Conservation (phyloP, 2,113 vertebrate genomes). For the Zootoca vivipara region DNA sequence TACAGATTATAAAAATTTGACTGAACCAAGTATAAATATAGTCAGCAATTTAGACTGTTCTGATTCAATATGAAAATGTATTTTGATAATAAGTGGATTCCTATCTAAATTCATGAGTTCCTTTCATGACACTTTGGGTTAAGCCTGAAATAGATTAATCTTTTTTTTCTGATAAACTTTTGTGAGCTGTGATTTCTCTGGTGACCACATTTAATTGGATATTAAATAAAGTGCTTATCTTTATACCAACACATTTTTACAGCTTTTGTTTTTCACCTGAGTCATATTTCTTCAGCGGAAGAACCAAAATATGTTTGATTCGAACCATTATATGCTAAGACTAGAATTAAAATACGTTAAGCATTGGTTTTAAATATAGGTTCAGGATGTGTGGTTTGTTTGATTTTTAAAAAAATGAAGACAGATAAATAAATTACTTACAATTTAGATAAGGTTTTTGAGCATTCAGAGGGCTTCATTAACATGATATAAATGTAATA, state of each 20-base stretch:
- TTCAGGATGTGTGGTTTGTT: slow-evolving; percentile 7
- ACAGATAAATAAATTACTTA: slow-evolving; percentile 3
- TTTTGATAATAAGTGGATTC: slow-evolving; percentile 81
- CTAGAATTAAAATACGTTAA: slow-evolving; percentile 64
- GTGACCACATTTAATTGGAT: slow-evolving; percentile 84
- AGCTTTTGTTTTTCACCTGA: slow-evolving; percentile 36
- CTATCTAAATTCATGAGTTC: slow-evolving; percentile 87
- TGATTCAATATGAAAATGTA: slow-evolving; percentile 75
- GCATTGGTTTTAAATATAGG: slow-evolving; percentile 32
- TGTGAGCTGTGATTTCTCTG: slow-evolving; percentile 80
- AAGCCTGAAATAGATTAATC: slow-evolving; percentile 83
- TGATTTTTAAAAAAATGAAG: slow-evolving; percentile 20
- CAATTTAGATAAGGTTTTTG: not conserved
- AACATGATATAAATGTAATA: not conserved
- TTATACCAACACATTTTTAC: slow-evolving; percentile 79
- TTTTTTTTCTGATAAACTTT: slow-evolving; percentile 82
- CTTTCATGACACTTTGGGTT: slow-evolving; percentile 79
- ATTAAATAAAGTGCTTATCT: slow-evolving; percentile 85
- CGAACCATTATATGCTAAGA: slow-evolving; percentile 46
- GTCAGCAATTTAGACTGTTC: slow-evolving; percentile 71
- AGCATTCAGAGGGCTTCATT: not conserved
- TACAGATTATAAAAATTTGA: slow-evolving; percentile 72
- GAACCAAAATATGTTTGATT: slow-evolving; percentile 57
- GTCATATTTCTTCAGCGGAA: slow-evolving; percentile 71
- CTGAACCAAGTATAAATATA: slow-evolving; percentile 77